Evolutionary conservation across 2,888 invertebrate species (phyloP), one percentile per base, ranked within the genome.

Genomic region (Drosophila limbata): DNA sequence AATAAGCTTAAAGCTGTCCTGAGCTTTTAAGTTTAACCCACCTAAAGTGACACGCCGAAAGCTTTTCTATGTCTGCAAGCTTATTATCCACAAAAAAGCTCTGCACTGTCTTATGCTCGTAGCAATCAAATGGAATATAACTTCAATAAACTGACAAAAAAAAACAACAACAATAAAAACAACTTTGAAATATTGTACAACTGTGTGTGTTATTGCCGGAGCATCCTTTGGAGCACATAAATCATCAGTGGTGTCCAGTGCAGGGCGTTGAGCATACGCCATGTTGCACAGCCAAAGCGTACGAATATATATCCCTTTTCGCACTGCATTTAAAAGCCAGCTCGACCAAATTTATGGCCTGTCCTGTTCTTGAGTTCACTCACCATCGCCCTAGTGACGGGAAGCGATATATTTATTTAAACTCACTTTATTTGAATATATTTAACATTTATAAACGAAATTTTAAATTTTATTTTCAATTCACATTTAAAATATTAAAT

Each of bases 181-280:
- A 35, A 21, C 42, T 19, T 13, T 6, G 13, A 44, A 21, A 21
- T 13, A 10, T 31, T 13, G 9, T 15, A 9, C 6, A 45, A n/a
- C 15, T 47, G 42, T 35, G 42, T 11, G 44, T 59, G 37, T 33
- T 45, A 47, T 55, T 50, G 56, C 52, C 62, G 19, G 8, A 48
- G 66, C 59, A 56, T 60, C 59, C 59, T 66, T 60, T 48, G 48
- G 51, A 51, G 63, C 63, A 53, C 64, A 77, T 77, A 69, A 77
- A 73, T 77, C 73, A 77, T 67, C 21, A 13, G 42, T 37, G 17
- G 52, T 40, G 50, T 47, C 33, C 37, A 71, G 50, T 64, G 48
- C 61, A 28, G 11, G 19, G 60, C 59, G 39, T 77, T 67, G 37
- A 67, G 57, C 66, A 77, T 73, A 67, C 77, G 72, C 60, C 55